Conservation (phyloP, 2,888 invertebrate species). For the Eupithecia inturbata region DNA sequence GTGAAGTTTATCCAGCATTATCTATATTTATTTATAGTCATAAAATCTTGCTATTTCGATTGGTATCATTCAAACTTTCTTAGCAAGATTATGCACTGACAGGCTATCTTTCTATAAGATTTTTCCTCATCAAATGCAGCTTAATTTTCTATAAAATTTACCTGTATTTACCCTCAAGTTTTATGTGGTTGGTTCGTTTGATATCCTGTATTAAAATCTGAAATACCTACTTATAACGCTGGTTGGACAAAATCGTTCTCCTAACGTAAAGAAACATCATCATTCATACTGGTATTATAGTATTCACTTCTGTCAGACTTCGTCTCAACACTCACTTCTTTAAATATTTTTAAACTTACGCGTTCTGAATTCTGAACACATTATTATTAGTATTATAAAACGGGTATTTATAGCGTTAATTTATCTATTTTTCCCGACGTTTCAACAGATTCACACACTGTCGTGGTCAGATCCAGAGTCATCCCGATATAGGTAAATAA, state of each 20-base stretch:
- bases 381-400: too few species aligned
- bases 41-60: neutral
- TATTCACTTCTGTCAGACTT: neutral
- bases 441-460: too few species aligned
- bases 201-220: neutral
- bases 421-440: too few species aligned
- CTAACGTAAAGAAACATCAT: neutral
- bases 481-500: too few species aligned
- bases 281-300: neutral
- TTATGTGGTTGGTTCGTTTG: neutral
- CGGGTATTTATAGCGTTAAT: too few species aligned
- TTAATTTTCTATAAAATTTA: neutral
- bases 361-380: too few species aligned
- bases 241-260: neutral
- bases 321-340: neutral
- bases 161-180: neutral
- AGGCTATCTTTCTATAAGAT: neutral
- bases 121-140: neutral
- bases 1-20: neutral
- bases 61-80: neutral
- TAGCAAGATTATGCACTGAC: neutral
- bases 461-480: too few species aligned
- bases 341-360: too few species aligned
- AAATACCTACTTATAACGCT: neutral
- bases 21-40: neutral